These are phyloP conservation scores for Drosophila austrosaltans DNA, from an alignment of 2,888 invertebrate species.

Conservation along the genomic window DNA sequence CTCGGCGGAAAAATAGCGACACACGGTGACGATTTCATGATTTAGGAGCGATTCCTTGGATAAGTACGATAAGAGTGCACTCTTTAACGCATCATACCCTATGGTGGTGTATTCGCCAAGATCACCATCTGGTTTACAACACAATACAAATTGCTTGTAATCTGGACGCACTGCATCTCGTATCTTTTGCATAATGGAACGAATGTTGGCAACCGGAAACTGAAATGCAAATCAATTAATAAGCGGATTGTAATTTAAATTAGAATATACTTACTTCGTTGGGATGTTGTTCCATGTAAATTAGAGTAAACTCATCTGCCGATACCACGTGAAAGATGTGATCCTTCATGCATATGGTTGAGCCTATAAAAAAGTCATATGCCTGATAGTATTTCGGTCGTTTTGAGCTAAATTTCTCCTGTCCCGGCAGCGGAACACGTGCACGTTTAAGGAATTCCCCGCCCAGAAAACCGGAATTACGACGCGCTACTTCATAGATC, in stretches of 20 bases:
- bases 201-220: conserved; percentile 90
- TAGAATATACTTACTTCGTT: conserved; percentile 85
- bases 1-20: conserved; percentile 89
- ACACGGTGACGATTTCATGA: conserved; percentile 91
- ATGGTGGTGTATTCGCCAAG: conserved; percentile 63
- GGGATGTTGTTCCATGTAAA: conserved; percentile 92
- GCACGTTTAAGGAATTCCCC: conserved; percentile 88
- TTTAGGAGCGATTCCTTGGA: conserved; percentile 86
- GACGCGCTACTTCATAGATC: conserved; percentile 90
- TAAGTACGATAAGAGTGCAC: conserved; percentile 85
- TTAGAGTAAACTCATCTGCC: conserved; percentile 93
- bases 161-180: conserved; percentile 87
- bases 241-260: rapidly evolving
- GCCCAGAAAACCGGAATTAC: conserved; percentile 88
- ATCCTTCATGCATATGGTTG: conserved; percentile 89
- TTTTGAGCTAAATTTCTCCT: conserved; percentile 88
- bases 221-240: conserved; percentile 38
- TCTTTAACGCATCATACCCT: conserved; percentile 83
- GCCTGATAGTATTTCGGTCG: conserved; percentile 91
- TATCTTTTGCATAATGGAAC: conserved; percentile 89
- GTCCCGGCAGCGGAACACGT: conserved; percentile 89
- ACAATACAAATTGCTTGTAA: conserved; percentile 90
- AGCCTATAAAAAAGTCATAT: conserved; percentile 93
- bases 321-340: conserved; percentile 91
- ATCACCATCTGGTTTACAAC: conserved; percentile 85